A percentile compares a stretch with the other conserved stretches of the same genome.
phyloP scores from a whole-genome alignment of 2,888 invertebrate species.

The Drosophila emarginata region DNA sequence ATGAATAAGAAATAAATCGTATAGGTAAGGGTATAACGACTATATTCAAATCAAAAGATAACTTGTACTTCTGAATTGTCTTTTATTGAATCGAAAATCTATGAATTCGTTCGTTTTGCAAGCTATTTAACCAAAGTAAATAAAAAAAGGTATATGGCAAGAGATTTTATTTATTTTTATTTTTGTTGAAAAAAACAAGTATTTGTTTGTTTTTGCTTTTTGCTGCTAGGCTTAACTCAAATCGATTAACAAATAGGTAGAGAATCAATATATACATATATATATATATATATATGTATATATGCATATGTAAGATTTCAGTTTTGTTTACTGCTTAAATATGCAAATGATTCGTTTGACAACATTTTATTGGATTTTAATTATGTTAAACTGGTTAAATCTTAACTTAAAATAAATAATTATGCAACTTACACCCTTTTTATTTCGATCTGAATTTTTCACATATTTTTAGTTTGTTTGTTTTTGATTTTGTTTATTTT shows the following conservation, averaged over 20 bases:
- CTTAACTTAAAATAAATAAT: not conserved
- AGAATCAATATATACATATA: conserved; percentile 20
- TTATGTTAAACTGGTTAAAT: conserved; percentile 3
- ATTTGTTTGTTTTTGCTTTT: conserved; percentile 20
- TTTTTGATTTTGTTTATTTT: conserved; percentile 14
- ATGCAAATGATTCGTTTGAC: conserved; percentile 38
- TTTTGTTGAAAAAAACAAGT: not conserved
- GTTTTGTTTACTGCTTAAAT: conserved; percentile 36
- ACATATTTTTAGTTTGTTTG: conserved; percentile 56
- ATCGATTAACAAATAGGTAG: conserved; percentile 42
- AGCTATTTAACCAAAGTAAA: conserved; percentile 32
- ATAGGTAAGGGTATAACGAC: no score
- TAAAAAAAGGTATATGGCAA: conserved; percentile 23
- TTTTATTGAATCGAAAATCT: conserved; percentile 1
- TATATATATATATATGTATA: conserved; percentile 28
- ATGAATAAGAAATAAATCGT: no score
- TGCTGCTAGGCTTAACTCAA: conserved; percentile 32
- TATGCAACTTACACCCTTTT: conserved; percentile 37
- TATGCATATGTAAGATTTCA: conserved; percentile 22
- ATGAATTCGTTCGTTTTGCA: conserved; percentile 1
- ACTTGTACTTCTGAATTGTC: not conserved
- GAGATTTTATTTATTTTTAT: conserved; percentile 33
- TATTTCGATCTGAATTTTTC: conserved; percentile 28
- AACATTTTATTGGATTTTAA: not conserved
- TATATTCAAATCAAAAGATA: not conserved